phyloP scores from a whole-genome alignment of 2,113 vertebrate species.

The Rissa tridactyla region DNA sequence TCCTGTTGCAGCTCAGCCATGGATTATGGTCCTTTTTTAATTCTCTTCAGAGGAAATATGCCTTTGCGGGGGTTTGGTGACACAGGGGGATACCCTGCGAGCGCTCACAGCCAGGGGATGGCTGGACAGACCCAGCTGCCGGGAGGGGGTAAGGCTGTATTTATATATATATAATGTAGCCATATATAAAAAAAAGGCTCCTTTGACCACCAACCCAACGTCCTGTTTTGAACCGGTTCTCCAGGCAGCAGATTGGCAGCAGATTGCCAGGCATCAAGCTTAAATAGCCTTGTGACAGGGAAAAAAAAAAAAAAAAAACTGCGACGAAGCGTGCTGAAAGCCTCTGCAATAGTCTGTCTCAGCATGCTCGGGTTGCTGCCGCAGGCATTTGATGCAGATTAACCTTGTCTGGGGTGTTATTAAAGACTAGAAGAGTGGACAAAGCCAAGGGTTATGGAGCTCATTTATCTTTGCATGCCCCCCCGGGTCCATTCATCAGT shows the following conservation, averaged over 20 bases:
- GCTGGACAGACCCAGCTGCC: not conserved
- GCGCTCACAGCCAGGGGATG: not conserved
- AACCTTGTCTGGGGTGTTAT: not conserved
- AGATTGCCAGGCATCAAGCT: not conserved
- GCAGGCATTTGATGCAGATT: not conserved
- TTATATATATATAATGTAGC: not conserved
- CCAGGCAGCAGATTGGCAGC: slow-evolving; percentile 6
- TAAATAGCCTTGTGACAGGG: slow-evolving; percentile 1
- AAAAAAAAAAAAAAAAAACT: not conserved
- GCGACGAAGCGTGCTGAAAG: not conserved
- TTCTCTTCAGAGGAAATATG: not conserved
- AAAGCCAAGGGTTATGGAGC: not conserved
- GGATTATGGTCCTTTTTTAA: not conserved
- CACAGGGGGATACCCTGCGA: not conserved
- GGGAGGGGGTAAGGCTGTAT: not conserved
- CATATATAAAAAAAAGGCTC: not conserved
- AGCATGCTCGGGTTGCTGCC: not conserved
- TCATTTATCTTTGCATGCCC: not conserved
- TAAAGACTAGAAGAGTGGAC: not conserved
- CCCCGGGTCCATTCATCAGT: slow-evolving; percentile 1
- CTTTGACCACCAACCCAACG: not conserved
- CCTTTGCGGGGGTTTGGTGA: not conserved
- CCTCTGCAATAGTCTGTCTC: not conserved
- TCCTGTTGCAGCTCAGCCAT: not conserved
- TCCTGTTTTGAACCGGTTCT: not conserved